phyloP scores from a whole-genome alignment of 2,113 vertebrate genomes.

The Leuciscus idus region DNA sequence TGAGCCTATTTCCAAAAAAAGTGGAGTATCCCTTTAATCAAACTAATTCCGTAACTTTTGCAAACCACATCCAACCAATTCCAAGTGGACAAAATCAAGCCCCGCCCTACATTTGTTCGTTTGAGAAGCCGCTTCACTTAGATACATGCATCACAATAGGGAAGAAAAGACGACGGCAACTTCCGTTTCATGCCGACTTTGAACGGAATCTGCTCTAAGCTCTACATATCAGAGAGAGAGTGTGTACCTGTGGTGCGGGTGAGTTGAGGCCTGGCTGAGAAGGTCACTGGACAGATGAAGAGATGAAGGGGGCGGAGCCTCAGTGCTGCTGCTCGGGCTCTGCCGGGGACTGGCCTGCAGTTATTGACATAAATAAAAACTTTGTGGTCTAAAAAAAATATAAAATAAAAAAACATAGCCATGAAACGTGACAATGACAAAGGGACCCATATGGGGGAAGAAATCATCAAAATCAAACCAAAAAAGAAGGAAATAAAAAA shows the following conservation, averaged over 20 bases:
- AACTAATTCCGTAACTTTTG: too few species aligned
- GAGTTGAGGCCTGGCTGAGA: constrained; percentile 65
- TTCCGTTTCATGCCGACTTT: too few species aligned
- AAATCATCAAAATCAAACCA: constrained; percentile 63
- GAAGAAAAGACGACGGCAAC: too few species aligned
- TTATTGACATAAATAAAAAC: constrained; percentile 99
- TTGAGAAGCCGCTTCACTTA: too few species aligned
- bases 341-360: constrained; percentile 88
- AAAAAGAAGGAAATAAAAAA: constrained; percentile 63
- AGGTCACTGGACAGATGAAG: constrained; percentile 73
- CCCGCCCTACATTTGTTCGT: too few species aligned
- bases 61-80: too few species aligned
- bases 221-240: too few species aligned
- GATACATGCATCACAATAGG: too few species aligned
- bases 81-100: too few species aligned
- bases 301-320: constrained; percentile 74
- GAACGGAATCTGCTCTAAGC: neutral
- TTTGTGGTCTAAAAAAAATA: constrained; percentile 90
- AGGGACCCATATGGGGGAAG: constrained; percentile 46
- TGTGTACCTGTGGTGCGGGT: constrained; percentile 73
- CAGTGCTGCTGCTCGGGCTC: constrained; percentile 83
- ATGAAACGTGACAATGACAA: constrained; percentile 81
- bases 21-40: too few species aligned
- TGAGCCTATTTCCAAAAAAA: too few species aligned
- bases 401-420: constrained; percentile 72